Evolutionary conservation across 2,888 invertebrate genomes (phyloP).

Genomic region (Diabrotica balteata): DNA sequence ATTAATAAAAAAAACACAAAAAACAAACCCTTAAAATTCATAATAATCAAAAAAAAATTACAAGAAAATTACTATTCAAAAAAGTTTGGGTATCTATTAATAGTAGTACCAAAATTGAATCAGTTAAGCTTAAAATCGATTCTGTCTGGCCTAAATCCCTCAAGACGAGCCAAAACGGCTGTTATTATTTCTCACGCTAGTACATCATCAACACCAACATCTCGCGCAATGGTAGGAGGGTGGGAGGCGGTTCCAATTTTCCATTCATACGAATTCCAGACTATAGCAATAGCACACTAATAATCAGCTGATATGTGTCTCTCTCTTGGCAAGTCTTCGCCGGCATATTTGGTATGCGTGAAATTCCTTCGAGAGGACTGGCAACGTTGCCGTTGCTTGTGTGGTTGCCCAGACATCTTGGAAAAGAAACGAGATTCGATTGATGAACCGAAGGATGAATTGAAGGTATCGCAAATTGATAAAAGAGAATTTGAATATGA

Average conservation of each 20-base stretch:
- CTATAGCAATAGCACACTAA: conserved; percentile 13
- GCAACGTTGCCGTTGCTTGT: conserved; percentile 13
- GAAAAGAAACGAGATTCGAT: neutral
- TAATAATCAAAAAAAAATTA: no score
- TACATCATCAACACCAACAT: conserved; percentile 21
- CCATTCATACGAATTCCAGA: conserved; percentile 29
- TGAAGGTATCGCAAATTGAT: no score
- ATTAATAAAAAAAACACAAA: no score
- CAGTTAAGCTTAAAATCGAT: conserved; percentile 1
- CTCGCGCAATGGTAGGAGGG: conserved; percentile 9
- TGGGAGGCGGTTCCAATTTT: conserved; percentile 19
- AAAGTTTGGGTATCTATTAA: neutral
- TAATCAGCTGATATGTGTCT: conserved; percentile 25
- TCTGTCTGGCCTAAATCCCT: conserved; percentile 12
- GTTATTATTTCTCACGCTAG: conserved; percentile 23
- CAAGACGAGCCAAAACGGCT: conserved; percentile 11
- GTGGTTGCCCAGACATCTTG: conserved; percentile 7
- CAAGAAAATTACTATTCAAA: no score
- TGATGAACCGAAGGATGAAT: no score
- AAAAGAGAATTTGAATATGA: no score
- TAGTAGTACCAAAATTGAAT: neutral
- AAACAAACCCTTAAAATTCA: no score
- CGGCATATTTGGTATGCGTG: conserved; percentile 17
- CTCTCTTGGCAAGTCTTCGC: conserved; percentile 15
- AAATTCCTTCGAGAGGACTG: conserved; percentile 12